Evolutionary conservation across 2,888 invertebrate genomes (phyloP), one percentile per base, ranked within the genome.

Genomic region (Plebejus melissa): DNA sequence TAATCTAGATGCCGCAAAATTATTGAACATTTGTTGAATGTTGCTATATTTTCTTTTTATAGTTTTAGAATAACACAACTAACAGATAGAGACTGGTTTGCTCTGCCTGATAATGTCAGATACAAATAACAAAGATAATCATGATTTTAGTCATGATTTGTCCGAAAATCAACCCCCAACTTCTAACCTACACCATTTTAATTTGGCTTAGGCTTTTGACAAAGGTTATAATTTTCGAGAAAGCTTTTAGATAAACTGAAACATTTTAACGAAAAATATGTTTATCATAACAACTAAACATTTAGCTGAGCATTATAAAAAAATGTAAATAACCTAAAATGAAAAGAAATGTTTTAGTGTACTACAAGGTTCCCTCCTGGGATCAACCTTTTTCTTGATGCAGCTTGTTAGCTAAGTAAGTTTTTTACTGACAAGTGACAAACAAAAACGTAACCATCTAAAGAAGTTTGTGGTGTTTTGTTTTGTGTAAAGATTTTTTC

Each of bases 1-100:
- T 36, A 32, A 65, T 65, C 65, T 65, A 65, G 65, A 32, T 65
- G 65, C 65, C 32, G 16, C 65, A 65, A 65, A 65, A 65, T 65
- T 28, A 65, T 65, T 32, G 32, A 65, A 36, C 13, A 36, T 65
- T 65, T 36, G 32, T 65, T 65, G 11, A 7, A 60, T 60, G 32
- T 1, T 65, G 16, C 16, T 32, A 65, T 32, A 32, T 36, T 32
- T 36, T 6, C 13, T 65, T 32, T 32, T 32, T 2, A 32, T 65
- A 13, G 11, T 65, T 65, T 28, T 65, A 65, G 28, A 65, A 65
- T 11, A 7, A 28, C 60, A 7, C 46, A 11, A 46, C 46, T 38
- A 46, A 13, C 50, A 9, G 46, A 9, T 46, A 41, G 50, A 50
- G 11, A 13, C 13, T 4, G 1, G 32, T 65, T 32, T 16, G 28